Percentiles rank a stretch among this genome's conserved stretches.
Evolutionary conservation across 2,888 invertebrate species (phyloP).

Genomic region (Sacculina carcini): DNA sequence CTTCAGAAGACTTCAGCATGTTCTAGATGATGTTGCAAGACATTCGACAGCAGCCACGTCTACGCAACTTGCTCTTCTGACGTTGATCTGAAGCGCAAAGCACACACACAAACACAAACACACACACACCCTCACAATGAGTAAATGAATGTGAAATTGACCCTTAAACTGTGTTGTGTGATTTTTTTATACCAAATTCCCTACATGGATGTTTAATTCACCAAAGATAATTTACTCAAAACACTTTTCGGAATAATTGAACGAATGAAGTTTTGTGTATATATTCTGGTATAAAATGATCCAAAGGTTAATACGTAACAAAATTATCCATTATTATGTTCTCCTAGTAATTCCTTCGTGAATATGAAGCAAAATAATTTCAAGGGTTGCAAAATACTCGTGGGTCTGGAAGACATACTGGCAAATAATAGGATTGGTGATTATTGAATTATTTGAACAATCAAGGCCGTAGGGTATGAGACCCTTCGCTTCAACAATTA

Average conservation of each 20-base stretch:
- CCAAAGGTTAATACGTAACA: conserved; percentile 12
- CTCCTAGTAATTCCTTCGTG: neutral
- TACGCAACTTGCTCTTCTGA: conserved; percentile 82
- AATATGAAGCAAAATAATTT: neutral
- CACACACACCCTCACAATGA: neutral
- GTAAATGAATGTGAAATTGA: neutral
- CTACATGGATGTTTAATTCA: neutral
- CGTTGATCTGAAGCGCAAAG: conserved; percentile 52
- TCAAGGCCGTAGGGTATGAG: too few species aligned
- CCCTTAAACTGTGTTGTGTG: neutral
- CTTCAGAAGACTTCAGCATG: too few species aligned
- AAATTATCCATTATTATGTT: conserved; percentile 15
- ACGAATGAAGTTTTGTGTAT: too few species aligned
- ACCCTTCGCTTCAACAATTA: too few species aligned
- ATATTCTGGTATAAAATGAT: too few species aligned
- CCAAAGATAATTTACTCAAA: too few species aligned
- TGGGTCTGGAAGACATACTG: too few species aligned
- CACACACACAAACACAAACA: too few species aligned
- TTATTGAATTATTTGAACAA: too few species aligned
- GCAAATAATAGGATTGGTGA: too few species aligned
- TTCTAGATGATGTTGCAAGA: conserved; percentile 81
- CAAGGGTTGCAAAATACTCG: too few species aligned
- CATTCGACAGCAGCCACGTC: conserved; percentile 79
- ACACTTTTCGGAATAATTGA: too few species aligned
- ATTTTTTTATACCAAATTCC: neutral